A percentile compares a stretch with the other conserved stretches of the same genome.
Evolutionary conservation across 2,113 vertebrate genomes (phyloP).

Genomic region (Cavia porcellus): DNA sequence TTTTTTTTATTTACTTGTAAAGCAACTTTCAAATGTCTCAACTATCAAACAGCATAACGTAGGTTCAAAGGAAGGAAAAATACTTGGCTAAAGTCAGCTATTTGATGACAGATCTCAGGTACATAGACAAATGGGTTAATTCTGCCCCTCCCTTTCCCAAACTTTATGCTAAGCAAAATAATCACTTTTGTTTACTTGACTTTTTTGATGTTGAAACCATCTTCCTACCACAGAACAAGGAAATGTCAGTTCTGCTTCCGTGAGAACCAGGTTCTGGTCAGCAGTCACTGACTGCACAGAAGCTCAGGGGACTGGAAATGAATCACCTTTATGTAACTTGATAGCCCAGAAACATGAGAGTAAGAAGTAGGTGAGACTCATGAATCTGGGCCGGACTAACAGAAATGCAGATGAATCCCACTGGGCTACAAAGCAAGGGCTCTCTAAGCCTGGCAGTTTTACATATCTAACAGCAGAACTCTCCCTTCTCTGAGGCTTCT

Average conservation of each 20-base stretch:
- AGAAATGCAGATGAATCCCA: neutral
- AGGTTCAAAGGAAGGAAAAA: neutral
- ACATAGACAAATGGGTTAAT: neutral
- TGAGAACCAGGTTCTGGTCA: neutral
- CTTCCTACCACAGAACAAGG: neutral
- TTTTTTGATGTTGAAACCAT: neutral
- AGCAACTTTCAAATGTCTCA: neutral
- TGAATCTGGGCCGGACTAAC: neutral
- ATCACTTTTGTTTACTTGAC: neutral
- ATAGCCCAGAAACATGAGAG: neutral
- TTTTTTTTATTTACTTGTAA: neutral
- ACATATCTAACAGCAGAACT: neutral
- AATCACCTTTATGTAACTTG: neutral
- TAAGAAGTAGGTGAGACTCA: neutral
- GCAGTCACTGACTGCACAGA: neutral
- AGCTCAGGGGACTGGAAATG: neutral
- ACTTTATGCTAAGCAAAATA: neutral
- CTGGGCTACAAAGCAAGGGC: neutral
- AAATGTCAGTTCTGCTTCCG: neutral
- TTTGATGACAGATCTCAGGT: slow-evolving; percentile 2
- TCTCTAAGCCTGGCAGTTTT: neutral
- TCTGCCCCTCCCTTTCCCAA: neutral
- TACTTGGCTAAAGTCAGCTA: neutral
- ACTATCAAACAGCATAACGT: neutral
- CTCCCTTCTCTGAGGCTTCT: neutral